phyloP scores from a whole-genome alignment of 1,140 invertebrate genomes.

The Bombus confusus region DNA sequence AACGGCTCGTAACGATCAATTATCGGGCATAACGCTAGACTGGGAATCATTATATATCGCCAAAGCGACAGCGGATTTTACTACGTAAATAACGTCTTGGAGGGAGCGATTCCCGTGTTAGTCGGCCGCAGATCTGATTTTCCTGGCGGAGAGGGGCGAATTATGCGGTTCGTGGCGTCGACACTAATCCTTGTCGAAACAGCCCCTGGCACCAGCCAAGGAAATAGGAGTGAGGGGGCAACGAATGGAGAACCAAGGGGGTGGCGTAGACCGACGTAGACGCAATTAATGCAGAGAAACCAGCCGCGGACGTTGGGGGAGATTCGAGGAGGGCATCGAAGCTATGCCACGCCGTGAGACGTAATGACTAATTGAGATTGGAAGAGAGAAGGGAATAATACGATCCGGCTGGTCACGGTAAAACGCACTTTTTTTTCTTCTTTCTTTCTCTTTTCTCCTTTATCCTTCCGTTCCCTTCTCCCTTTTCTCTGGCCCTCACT shows the following conservation, averaged over 20 bases:
- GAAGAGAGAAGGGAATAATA: slow-evolving; percentile 65
- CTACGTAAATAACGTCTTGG: slow-evolving; percentile 45
- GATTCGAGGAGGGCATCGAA: slow-evolving; percentile 64
- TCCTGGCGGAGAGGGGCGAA: slow-evolving; percentile 45
- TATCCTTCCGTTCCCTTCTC: slow-evolving; percentile 31
- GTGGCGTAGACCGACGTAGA: slow-evolving; percentile 59
- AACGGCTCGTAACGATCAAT: slow-evolving; percentile 39
- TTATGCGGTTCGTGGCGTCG: slow-evolving; percentile 63
- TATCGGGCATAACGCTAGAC: slow-evolving; percentile 47
- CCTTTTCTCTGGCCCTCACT: background rate
- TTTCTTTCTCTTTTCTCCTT: background rate
- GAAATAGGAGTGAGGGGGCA: background rate
- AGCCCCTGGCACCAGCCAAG: slow-evolving; percentile 24
- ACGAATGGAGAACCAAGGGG: slow-evolving; percentile 34
- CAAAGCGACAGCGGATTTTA: slow-evolving; percentile 32
- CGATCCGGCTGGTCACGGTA: slow-evolving; percentile 66
- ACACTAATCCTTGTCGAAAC: slow-evolving; percentile 69
- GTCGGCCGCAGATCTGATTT: slow-evolving; percentile 56
- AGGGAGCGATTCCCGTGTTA: slow-evolving; percentile 31
- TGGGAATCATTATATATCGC: slow-evolving; percentile 27
- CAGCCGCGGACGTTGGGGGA: slow-evolving; percentile 55
- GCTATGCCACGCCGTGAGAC: slow-evolving; percentile 60
- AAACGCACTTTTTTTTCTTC: slow-evolving; percentile 57
- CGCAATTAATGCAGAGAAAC: slow-evolving; percentile 69
- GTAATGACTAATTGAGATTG: slow-evolving; percentile 72